A percentile compares a stretch with the other conserved stretches of the same genome.
phyloP scores from a whole-genome alignment of 2,888 invertebrate species.

The Abrostola triplasia region DNA sequence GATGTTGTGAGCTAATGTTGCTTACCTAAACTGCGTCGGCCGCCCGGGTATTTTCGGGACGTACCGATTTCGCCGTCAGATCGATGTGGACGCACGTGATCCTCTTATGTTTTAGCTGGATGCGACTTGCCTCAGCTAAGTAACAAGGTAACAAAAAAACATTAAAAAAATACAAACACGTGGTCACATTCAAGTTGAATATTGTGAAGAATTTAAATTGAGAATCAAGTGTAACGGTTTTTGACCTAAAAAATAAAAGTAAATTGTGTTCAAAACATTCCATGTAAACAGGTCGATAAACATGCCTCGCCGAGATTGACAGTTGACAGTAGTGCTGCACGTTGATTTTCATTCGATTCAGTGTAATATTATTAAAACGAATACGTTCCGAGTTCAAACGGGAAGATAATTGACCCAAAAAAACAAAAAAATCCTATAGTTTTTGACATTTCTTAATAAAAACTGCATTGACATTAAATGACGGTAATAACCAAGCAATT shows the following conservation, averaged over 20 bases:
- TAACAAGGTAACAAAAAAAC: slow-evolving; percentile 58
- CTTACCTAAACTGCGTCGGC: slow-evolving; percentile 83
- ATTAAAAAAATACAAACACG: slow-evolving; percentile 44
- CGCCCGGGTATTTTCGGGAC: slow-evolving; percentile 87
- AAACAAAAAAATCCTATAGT: slow-evolving; percentile 9
- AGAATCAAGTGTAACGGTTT: slow-evolving; percentile 42
- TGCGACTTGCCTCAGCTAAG: slow-evolving; percentile 55
- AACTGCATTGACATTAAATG: background rate
- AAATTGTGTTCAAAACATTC: slow-evolving; percentile 72
- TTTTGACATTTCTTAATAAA: background rate
- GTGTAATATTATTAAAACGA: slow-evolving; percentile 25
- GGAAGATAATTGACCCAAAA: slow-evolving; percentile 12
- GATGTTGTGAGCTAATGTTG: slow-evolving; percentile 88
- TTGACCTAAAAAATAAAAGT: slow-evolving; percentile 55
- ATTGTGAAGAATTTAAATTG: slow-evolving; percentile 33
- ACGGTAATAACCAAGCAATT: background rate
- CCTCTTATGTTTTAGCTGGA: slow-evolving; percentile 63
- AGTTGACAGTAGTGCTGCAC: slow-evolving; percentile 40
- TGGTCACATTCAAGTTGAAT: slow-evolving; percentile 42
- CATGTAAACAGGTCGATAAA: slow-evolving; percentile 85
- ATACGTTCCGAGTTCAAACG: slow-evolving; percentile 5
- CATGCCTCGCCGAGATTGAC: slow-evolving; percentile 62
- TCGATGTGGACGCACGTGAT: slow-evolving; percentile 79
- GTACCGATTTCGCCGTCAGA: slow-evolving; percentile 73
- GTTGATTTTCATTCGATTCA: slow-evolving; percentile 29